These are phyloP conservation scores for Hydriomena furcata DNA, from an alignment of 2,888 invertebrate species.

Conservation along the genomic window DNA sequence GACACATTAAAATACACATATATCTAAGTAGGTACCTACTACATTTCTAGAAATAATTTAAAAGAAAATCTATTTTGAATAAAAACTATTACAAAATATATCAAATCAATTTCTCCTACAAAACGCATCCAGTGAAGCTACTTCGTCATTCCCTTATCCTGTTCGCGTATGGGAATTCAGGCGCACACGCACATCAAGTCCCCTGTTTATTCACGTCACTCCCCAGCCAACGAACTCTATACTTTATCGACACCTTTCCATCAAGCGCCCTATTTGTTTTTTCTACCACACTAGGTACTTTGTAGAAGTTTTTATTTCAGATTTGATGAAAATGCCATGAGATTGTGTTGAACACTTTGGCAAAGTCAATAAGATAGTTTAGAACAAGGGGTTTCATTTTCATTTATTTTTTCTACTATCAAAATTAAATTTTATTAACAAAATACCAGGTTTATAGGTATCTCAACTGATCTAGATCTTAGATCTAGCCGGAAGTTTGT, in stretches of 20 bases:
- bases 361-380: too few relatives aligned
- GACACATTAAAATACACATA: too few relatives aligned
- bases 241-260: constrained; percentile 60
- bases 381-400: too few relatives aligned
- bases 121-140: constrained; percentile 62
- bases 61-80: too few relatives aligned
- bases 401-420: too few relatives aligned
- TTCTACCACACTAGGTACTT: constrained; percentile 35
- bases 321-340: constrained; percentile 44
- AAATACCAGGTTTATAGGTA: too few relatives aligned
- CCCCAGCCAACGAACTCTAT: constrained; percentile 42
- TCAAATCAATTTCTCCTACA: constrained; percentile 3
- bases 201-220: constrained; percentile 39
- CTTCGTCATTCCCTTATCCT: constrained; percentile 63
- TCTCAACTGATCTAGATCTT: too few relatives aligned
- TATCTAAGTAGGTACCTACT: too few relatives aligned
- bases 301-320: constrained; percentile 43
- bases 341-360: neutral
- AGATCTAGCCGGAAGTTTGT: too few relatives aligned
- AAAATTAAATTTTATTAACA: too few relatives aligned
- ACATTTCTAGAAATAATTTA: too few relatives aligned
- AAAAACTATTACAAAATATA: neutral
- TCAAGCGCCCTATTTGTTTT: constrained; percentile 52
- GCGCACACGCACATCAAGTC: constrained; percentile 59
- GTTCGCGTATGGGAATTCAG: constrained; percentile 73